These are phyloP conservation scores for Cryptus viduatorius DNA, from an alignment of 2,888 invertebrate species.

Conservation along the genomic window DNA sequence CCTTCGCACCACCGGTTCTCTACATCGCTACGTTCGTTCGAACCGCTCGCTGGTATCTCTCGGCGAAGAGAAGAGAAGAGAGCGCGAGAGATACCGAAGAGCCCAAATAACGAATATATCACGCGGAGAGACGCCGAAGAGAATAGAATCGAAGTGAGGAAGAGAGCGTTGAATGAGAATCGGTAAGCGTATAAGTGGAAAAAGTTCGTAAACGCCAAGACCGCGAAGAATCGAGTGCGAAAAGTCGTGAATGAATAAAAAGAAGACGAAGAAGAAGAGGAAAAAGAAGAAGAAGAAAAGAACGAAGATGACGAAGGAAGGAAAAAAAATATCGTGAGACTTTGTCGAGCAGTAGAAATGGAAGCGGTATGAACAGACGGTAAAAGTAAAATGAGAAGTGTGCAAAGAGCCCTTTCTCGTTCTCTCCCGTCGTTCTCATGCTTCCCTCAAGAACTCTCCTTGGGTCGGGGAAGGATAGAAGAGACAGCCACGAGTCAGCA, in stretches of 20 bases:
- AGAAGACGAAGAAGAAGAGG: background rate
- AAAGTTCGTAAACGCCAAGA: conserved; percentile 5
- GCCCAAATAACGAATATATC: conserved; percentile 52
- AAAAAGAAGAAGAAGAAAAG: background rate
- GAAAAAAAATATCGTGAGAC: conserved; percentile 34
- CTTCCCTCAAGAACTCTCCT: conserved; percentile 39
- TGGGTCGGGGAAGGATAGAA: conserved; percentile 44
- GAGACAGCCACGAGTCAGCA: conserved; percentile 61
- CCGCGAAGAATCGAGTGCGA: background rate
- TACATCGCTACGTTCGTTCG: background rate
- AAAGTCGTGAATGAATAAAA: conserved; percentile 5
- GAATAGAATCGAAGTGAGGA: conserved; percentile 42
- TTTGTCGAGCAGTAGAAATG: conserved; percentile 44
- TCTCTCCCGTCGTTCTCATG: conserved; percentile 20
- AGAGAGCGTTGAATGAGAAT: conserved; percentile 35
- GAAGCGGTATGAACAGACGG: conserved; percentile 51
- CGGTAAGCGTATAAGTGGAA: conserved; percentile 31
- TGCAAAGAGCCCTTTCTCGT: conserved; percentile 52
- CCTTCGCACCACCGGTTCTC: conserved; percentile 16
- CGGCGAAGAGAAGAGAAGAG: conserved; percentile 45
- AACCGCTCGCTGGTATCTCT: conserved; percentile 20
- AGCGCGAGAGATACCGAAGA: conserved; percentile 16
- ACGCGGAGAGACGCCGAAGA: conserved; percentile 26
- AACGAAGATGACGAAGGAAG: conserved; percentile 4
- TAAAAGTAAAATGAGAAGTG: conserved; percentile 55